phyloP scores from a whole-genome alignment of 2,797 vertebrate genomes.

The Tenualosa thibaudeaui region DNA sequence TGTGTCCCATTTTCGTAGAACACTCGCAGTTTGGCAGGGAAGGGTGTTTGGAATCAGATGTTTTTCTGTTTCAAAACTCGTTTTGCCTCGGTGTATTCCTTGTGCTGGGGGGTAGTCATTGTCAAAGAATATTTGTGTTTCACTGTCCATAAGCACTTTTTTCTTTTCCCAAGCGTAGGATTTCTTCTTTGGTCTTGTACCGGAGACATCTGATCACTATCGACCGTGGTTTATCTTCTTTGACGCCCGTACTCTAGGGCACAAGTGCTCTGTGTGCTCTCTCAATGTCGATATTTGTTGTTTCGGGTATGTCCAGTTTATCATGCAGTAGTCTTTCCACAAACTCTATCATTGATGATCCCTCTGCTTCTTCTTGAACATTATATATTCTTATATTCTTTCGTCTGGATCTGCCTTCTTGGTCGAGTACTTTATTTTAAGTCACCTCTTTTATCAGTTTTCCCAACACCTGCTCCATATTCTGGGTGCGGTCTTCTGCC shows the following conservation, averaged over 20 bases:
- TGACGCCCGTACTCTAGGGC: too few relatives aligned
- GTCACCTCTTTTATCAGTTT: background rate
- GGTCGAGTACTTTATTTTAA: background rate
- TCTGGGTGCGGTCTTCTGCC: background rate
- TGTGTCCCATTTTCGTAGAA: background rate
- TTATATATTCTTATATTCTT: background rate
- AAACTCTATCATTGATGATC: background rate
- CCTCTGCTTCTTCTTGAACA: background rate
- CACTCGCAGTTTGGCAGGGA: constrained; percentile 22
- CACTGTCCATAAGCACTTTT: background rate
- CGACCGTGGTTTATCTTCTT: background rate
- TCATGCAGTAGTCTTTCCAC: background rate
- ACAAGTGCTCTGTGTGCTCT: too few relatives aligned
- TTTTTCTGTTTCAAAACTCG: constrained; percentile 27
- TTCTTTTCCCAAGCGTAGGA: background rate
- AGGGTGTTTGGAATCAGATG: constrained; percentile 35
- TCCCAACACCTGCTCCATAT: background rate
- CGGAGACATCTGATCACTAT: background rate
- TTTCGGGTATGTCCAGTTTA: background rate
- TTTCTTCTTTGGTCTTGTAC: background rate
- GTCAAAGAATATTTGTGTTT: background rate
- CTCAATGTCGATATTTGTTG: background rate
- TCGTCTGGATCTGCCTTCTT: background rate
- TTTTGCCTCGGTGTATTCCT: constrained; percentile 33
- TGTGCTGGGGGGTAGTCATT: constrained; percentile 17